These are phyloP conservation scores for Boleophthalmus pectinirostris DNA, from an alignment of 2,113 vertebrate species.

Conservation along the genomic window DNA sequence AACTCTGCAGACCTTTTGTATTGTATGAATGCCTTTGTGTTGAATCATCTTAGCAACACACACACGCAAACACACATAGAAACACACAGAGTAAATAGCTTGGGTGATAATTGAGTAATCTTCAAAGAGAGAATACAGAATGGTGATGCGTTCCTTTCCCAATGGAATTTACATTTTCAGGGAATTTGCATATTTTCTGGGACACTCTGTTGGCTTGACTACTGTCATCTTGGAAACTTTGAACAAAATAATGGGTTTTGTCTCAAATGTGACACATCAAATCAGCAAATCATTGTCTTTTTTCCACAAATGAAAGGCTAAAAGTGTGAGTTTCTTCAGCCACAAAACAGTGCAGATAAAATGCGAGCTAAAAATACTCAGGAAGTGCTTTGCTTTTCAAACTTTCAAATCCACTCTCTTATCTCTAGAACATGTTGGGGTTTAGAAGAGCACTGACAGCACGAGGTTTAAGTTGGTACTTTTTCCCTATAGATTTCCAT, in stretches of 20 bases:
- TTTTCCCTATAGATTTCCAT: no score
- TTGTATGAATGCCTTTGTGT: slow-evolving; percentile 27
- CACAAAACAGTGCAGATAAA: background rate
- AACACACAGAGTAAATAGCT: slow-evolving; percentile 42
- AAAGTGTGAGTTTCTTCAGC: background rate
- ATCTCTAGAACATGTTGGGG: background rate
- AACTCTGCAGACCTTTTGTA: slow-evolving; percentile 25
- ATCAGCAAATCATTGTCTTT: slow-evolving; percentile 10
- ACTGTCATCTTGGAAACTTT: slow-evolving; percentile 22
- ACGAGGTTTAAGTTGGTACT: background rate
- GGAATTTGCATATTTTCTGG: slow-evolving; percentile 61
- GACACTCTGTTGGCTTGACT: slow-evolving; percentile 28
- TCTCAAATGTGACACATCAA: slow-evolving; percentile 4
- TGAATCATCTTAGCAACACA: slow-evolving; percentile 46
- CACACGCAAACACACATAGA: background rate
- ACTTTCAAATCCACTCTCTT: slow-evolving; percentile 8
- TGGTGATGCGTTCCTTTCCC: slow-evolving; percentile 28
- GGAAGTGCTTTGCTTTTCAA: slow-evolving; percentile 12
- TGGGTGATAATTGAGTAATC: slow-evolving; percentile 54
- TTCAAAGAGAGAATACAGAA: slow-evolving; percentile 58
- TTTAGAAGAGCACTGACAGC: slow-evolving; percentile 2
- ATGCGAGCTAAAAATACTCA: background rate
- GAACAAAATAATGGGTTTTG: background rate
- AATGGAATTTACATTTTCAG: slow-evolving; percentile 46
- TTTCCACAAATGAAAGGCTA: slow-evolving; percentile 2